phyloP scores from a whole-genome alignment of 2,888 invertebrate species.

The Agonopterix arenella region DNA sequence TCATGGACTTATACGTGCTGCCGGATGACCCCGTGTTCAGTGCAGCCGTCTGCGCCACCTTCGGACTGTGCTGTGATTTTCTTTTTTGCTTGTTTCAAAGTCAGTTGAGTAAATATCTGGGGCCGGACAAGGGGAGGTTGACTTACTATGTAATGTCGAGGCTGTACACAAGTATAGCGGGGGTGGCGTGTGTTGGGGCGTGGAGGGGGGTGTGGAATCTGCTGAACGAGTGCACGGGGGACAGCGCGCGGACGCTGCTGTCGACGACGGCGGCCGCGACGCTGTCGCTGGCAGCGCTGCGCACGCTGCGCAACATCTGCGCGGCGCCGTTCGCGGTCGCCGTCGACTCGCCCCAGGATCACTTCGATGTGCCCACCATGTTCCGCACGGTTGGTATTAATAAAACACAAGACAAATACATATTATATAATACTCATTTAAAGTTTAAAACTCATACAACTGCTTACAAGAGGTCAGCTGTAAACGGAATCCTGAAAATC shows the following conservation, averaged over 20 bases:
- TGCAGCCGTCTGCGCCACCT: constrained; percentile 80
- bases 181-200: constrained; percentile 89
- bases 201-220: constrained; percentile 92
- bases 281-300: constrained; percentile 80
- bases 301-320: constrained; percentile 86
- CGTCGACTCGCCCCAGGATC: constrained; percentile 84
- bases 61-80: constrained; percentile 84
- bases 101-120: constrained; percentile 67
- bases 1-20: constrained; percentile 84
- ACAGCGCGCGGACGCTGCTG: constrained; percentile 75
- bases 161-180: constrained; percentile 85
- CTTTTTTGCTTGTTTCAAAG: constrained; percentile 82
- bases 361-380: constrained; percentile 91
- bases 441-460: too few species aligned
- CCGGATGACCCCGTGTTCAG: constrained; percentile 78
- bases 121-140: constrained; percentile 82
- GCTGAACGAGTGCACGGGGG: constrained; percentile 83
- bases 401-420: too few species aligned
- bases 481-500: too few species aligned
- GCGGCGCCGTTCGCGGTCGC: constrained; percentile 89
- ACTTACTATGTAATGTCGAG: constrained; percentile 84
- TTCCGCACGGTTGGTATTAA: constrained; percentile 85
- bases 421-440: too few species aligned
- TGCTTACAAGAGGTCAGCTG: too few species aligned
- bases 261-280: constrained; percentile 81